These are phyloP conservation scores for Catocala fraxini DNA, from an alignment of 2,888 invertebrate genomes.

Conservation along the genomic window DNA sequence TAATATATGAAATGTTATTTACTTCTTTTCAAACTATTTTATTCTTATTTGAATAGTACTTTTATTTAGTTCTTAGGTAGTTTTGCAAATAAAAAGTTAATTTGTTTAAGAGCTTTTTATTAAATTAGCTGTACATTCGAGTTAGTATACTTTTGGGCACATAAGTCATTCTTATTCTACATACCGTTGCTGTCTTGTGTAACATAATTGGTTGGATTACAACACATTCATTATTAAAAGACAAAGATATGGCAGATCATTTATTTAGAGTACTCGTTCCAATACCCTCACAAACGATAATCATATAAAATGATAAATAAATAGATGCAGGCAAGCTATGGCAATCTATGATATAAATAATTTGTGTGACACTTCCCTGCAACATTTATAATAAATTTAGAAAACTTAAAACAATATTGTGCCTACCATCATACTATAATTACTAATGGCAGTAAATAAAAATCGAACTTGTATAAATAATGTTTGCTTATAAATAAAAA, in stretches of 20 bases:
- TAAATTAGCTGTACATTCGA: constrained; percentile 88
- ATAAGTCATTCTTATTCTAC: constrained; percentile 85
- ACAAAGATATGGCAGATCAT: constrained; percentile 87
- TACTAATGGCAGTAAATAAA: constrained; percentile 86
- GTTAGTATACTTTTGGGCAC: constrained; percentile 88
- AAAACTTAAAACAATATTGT: constrained; percentile 65
- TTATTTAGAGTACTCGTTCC: constrained; percentile 83
- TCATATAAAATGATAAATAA: constrained; percentile 83
- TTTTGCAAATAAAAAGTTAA: constrained; percentile 47
- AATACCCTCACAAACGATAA: constrained; percentile 83
- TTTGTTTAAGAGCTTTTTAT: constrained; percentile 85
- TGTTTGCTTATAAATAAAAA: constrained; percentile 85
- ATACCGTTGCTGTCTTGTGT: constrained; percentile 76
- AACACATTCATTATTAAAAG: constrained; percentile 84
- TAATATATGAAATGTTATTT: constrained; percentile 1
- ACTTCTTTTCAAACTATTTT: constrained; percentile 13
- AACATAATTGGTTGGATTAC: constrained; percentile 77
- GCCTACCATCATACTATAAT: constrained; percentile 76
- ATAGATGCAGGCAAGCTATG: constrained; percentile 87
- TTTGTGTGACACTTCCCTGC: constrained; percentile 84
- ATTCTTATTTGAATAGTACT: constrained; percentile 21
- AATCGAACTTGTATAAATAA: constrained; percentile 83
- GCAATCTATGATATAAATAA: constrained; percentile 84
- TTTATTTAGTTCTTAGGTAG: constrained; percentile 21
- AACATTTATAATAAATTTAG: constrained; percentile 73